Base-by-base conservation (phyloP, 2,797 vertebrate species). In the Aeoliscus strigatus region DNA sequence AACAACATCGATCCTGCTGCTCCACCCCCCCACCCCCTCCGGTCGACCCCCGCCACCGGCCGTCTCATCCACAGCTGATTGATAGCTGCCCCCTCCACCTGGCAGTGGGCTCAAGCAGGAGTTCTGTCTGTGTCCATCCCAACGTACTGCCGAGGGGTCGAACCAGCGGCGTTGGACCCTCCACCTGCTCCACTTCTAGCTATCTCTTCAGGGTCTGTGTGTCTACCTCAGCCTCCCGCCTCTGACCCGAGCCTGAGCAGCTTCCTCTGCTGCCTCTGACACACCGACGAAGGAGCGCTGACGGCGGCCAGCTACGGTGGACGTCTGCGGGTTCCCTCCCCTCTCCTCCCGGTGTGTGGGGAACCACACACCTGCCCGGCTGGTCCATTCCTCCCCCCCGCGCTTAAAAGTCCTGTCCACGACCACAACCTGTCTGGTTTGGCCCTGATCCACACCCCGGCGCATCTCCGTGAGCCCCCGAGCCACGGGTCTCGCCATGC, bases 401-500 rank as follows among this genome's bases (percentile, higher is more conserved):
- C 27, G 33, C 52, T n/a, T n/a, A n/a, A n/a, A 52, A 24, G 27
- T 54, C 14, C 24, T 12, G 11, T 2, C 15, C 5, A 14, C 3
- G 17, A 24, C 16, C 7, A n/a, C 42, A 8, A 0, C 14, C 0
- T 18, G 6, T 8, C 34, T 7, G 9, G 8, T 24, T 17, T 12
- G 35, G 14, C 14, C 18, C n/a, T 9, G 27, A 18, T 37, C 45
- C 31, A 36, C 50, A 41, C 53, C 35, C 17, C 47, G 37, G 39
- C 67, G 61, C 72, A 64, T 61, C 48, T 56, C 41, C 39, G 26
- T 7, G 56, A 51, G 57, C 66, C 45, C 52, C 76, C 81, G 77
- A 77, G 80, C 77, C 84, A 79, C 90, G 92, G 86, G 90, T 91
- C 82, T 86, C 89, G 92, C 87, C 91, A 96, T 96, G 94, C 93